These are phyloP conservation scores for Calidris pygmaea DNA, from an alignment of 2,113 vertebrate genomes.

Conservation along the genomic window DNA sequence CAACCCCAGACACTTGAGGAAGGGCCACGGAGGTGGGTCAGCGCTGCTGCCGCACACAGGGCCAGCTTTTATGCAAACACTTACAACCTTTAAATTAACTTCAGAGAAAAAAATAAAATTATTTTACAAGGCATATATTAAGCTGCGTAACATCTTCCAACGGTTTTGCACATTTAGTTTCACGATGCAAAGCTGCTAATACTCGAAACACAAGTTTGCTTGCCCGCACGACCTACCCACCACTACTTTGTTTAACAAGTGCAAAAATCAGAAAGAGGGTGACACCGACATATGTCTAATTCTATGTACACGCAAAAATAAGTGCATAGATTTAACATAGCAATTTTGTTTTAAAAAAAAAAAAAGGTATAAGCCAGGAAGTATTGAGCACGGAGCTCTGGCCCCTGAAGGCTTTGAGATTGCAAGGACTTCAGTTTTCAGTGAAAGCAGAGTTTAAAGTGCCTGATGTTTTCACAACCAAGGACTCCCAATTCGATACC, in stretches of 20 bases:
- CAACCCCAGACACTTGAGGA: neutral
- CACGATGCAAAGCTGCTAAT: conserved; percentile 1
- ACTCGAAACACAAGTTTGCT: neutral
- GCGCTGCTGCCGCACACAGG: accelerated
- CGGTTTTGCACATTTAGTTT: neutral
- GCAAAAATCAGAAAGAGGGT: neutral
- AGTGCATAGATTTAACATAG: neutral
- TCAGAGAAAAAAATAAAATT: neutral
- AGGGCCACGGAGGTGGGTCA: neutral
- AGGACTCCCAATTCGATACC: neutral
- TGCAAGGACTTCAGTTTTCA: neutral
- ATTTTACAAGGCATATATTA: conserved; percentile 2
- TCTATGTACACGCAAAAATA: neutral
- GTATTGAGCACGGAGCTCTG: neutral
- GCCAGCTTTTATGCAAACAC: neutral
- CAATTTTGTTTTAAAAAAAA: neutral
- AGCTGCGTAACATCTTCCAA: neutral
- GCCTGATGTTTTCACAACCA: neutral
- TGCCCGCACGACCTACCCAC: neutral
- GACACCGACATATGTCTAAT: neutral
- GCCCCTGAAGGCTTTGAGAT: neutral
- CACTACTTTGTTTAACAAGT: neutral
- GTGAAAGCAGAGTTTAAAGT: neutral
- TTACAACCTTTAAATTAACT: conserved; percentile 14
- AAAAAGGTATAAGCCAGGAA: neutral